Evolutionary conservation across 2,888 invertebrate species (phyloP).

Genomic region (Cephalotes varians): DNA sequence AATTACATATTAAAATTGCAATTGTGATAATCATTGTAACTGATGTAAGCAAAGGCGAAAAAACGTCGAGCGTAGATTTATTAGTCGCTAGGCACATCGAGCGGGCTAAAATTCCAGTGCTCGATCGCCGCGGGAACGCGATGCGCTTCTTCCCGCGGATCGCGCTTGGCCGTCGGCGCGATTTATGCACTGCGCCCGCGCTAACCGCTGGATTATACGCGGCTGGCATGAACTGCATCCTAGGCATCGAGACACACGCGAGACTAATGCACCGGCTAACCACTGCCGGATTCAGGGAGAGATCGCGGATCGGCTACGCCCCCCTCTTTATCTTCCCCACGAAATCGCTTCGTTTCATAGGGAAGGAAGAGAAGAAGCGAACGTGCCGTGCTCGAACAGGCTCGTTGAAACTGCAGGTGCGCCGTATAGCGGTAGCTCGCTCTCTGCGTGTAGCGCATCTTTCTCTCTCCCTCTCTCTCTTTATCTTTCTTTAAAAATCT

Average conservation of each 20-base stretch:
- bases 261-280: constrained; percentile 66
- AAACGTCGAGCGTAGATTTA: constrained; percentile 31
- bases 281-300: constrained; percentile 73
- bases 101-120: constrained; percentile 8
- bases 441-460: constrained; percentile 13
- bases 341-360: constrained; percentile 67
- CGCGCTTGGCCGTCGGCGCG: constrained; percentile 62
- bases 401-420: constrained; percentile 59
- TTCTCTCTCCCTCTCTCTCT: neutral
- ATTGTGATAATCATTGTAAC: neutral
- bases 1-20: neutral
- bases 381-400: constrained; percentile 27
- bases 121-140: constrained; percentile 32
- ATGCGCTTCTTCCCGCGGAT: constrained; percentile 23
- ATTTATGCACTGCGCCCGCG: constrained; percentile 68
- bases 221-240: constrained; percentile 56
- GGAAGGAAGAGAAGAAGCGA: constrained; percentile 39
- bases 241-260: constrained; percentile 66
- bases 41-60: neutral
- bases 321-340: constrained; percentile 70
- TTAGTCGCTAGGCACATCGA: constrained; percentile 20
- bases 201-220: constrained; percentile 68
- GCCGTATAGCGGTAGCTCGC: constrained; percentile 50
- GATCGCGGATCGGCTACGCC: constrained; percentile 73
- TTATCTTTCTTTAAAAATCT: constrained; percentile 6